Percentiles rank a stretch among this genome's conserved stretches.
phyloP scores from a whole-genome alignment of 2,797 vertebrate genomes.

The Triplophysa bombifrons region DNA sequence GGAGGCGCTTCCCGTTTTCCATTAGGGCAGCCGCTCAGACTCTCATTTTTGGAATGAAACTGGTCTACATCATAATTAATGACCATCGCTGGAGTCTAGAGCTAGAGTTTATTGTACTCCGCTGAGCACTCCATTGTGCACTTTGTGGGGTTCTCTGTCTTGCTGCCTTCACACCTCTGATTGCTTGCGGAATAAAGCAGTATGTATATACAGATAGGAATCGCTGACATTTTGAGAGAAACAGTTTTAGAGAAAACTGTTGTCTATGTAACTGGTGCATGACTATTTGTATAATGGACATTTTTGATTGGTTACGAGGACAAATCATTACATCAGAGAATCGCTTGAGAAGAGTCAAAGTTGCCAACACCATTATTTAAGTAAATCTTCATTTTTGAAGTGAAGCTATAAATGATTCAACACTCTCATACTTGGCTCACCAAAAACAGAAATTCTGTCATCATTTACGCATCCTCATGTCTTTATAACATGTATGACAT shows the following conservation, averaged over 20 bases:
- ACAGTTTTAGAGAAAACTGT: slow-evolving; percentile 11
- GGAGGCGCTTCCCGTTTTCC: slow-evolving; percentile 31
- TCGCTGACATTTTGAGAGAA: background rate
- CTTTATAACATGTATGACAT: no score
- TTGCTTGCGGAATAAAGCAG: slow-evolving; percentile 1
- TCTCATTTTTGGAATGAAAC: background rate
- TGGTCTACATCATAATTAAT: slow-evolving; percentile 16
- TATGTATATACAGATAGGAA: background rate
- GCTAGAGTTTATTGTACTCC: slow-evolving; percentile 19
- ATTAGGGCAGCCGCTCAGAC: slow-evolving; percentile 21
- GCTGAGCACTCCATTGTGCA: background rate
- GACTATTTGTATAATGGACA: background rate
- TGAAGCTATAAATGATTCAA: background rate
- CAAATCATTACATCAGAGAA: background rate
- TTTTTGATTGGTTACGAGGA: background rate
- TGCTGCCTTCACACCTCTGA: slow-evolving; percentile 10
- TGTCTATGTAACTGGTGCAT: background rate
- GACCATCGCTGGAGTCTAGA: slow-evolving; percentile 17
- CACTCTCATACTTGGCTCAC: background rate
- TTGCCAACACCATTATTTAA: background rate
- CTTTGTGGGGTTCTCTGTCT: background rate
- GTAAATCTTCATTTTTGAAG: background rate
- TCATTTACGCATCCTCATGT: no score
- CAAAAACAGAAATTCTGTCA: no score
- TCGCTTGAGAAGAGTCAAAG: background rate